phyloP scores from a whole-genome alignment of 1,140 invertebrate genomes.

The Polypedilum pembai region DNA sequence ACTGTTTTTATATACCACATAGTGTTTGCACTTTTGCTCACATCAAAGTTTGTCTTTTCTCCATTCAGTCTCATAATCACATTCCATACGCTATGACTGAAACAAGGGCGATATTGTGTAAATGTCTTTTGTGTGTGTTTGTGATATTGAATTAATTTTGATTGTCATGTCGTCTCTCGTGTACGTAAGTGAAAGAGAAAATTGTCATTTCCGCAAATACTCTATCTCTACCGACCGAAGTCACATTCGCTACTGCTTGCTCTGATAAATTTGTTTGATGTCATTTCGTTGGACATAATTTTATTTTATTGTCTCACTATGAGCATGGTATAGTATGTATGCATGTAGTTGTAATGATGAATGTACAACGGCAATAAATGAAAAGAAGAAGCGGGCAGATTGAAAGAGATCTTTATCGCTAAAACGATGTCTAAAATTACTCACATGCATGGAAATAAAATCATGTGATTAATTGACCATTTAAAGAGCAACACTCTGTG shows the following conservation, averaged over 20 bases:
- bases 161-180: neutral
- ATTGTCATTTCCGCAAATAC: slow-evolving; percentile 24
- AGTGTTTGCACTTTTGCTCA: too few species aligned
- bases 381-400: too few species aligned
- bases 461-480: slow-evolving; percentile 18
- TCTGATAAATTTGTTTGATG: too few species aligned
- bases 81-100: neutral
- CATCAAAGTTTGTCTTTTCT: too few species aligned
- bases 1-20: too few species aligned
- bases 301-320: neutral
- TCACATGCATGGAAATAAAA: neutral
- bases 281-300: neutral
- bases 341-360: neutral
- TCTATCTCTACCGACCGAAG: neutral
- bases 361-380: too few species aligned
- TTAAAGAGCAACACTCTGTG: neutral
- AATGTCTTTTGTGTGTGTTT: neutral
- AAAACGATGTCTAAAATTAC: too few species aligned
- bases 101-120: neutral
- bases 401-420: too few species aligned
- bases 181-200: slow-evolving; percentile 21
- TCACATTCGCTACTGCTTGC: too few species aligned
- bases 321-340: neutral
- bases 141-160: slow-evolving; percentile 27
- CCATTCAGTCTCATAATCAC: neutral